A percentile compares a stretch with the other conserved stretches of the same genome.
phyloP scores from a whole-genome alignment of 2,797 vertebrate species.

The Leucoraja ocellata region DNA sequence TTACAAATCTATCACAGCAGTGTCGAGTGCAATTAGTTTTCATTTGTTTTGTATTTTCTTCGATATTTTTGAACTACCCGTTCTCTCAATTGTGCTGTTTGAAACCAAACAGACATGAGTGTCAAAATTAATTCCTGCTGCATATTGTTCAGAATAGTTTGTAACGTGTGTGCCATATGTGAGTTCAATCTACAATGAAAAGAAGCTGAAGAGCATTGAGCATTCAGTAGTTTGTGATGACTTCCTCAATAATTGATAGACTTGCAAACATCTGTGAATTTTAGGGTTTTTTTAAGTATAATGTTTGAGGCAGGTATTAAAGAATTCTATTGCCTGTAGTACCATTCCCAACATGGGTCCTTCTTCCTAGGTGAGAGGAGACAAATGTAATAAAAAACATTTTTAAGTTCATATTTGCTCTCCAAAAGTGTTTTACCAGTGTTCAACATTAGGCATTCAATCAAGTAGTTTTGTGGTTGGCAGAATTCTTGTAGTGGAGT shows the following conservation, averaged over 20 bases:
- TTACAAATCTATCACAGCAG: background rate
- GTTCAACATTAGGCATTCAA: background rate
- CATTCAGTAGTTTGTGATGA: background rate
- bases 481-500: background rate
- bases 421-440: background rate
- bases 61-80: background rate
- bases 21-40: background rate
- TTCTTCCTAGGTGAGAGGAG: background rate
- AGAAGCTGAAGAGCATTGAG: background rate
- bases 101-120: background rate
- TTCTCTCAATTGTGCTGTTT: background rate
- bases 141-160: background rate
- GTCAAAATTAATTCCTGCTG: background rate
- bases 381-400: background rate
- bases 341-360: background rate
- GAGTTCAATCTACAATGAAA: background rate
- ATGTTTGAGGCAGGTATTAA: background rate
- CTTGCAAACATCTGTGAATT: background rate
- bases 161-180: background rate
- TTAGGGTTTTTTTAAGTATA: background rate
- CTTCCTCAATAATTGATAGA: background rate
- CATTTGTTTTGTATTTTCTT: background rate
- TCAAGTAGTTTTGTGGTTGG: background rate
- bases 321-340: background rate
- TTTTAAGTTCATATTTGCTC: background rate